A percentile compares a stretch with the other conserved stretches of the same genome.
These are phyloP conservation scores for Eueremaeus valkanovi DNA, from an alignment of 2,888 invertebrate species.

Conservation along the genomic window DNA sequence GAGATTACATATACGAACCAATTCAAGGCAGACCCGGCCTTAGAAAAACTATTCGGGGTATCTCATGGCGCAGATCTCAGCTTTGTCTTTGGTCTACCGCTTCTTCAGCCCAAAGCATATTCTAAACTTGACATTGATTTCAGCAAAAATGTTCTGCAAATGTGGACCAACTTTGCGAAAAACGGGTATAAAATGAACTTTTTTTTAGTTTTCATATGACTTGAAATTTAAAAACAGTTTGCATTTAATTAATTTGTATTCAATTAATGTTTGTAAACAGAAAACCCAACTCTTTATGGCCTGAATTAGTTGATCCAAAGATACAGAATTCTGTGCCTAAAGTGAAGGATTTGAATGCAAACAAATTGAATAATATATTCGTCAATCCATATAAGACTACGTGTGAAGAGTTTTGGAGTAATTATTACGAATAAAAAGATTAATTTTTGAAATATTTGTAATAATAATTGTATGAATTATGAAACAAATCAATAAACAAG, in stretches of 20 bases:
- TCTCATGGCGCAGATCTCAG: background rate
- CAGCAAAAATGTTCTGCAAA: constrained; percentile 12
- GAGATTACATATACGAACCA: background rate
- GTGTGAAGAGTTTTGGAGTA: constrained; percentile 33
- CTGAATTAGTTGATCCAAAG: background rate
- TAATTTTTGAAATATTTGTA: background rate
- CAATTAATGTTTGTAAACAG: background rate
- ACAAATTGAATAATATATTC: background rate
- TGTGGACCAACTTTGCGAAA: constrained; percentile 40
- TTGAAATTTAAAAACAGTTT: too few relatives aligned
- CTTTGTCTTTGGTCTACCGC: background rate
- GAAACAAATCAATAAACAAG: too few relatives aligned
- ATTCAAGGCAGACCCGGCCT: background rate
- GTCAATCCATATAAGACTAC: background rate
- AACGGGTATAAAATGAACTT: constrained; percentile 14
- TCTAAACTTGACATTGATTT: background rate
- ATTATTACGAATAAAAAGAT: constrained; percentile 10
- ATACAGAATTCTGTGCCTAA: background rate
- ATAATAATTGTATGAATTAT: too few relatives aligned
- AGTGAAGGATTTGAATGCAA: background rate
- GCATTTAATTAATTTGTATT: background rate
- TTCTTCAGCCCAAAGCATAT: background rate
- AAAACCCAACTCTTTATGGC: background rate
- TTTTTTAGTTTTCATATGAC: background rate
- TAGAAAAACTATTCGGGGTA: background rate